A percentile compares a stretch with the other conserved stretches of the same genome.
Evolutionary conservation across 2,113 vertebrate genomes (phyloP).

Genomic region (Corvus moneduloides): DNA sequence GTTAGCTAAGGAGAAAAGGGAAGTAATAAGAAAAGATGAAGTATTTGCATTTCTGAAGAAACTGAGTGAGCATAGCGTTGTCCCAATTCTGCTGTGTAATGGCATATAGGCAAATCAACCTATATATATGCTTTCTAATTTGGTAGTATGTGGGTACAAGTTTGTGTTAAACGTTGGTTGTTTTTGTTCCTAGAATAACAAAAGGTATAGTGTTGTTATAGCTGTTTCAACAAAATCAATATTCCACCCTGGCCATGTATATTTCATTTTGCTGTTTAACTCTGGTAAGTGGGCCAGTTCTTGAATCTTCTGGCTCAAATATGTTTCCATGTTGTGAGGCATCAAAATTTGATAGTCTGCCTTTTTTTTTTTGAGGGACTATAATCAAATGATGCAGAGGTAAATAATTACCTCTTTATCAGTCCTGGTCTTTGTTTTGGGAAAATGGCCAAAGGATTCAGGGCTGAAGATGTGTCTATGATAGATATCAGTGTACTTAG

Average conservation of each 20-base stretch:
- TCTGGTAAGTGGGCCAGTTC: background rate
- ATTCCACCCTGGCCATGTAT: background rate
- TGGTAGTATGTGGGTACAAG: background rate
- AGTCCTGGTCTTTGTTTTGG: background rate
- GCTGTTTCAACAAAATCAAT: background rate
- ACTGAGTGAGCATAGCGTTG: background rate
- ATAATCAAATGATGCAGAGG: background rate
- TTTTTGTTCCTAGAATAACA: background rate
- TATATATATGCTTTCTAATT: background rate
- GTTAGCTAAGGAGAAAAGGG: background rate
- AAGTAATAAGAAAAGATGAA: background rate
- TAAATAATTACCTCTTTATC: background rate
- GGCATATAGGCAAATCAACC: background rate
- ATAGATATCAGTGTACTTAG: rapidly evolving
- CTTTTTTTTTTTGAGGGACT: background rate
- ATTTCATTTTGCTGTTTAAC: background rate
- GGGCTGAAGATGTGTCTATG: background rate
- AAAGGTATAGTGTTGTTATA: background rate
- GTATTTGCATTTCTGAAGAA: background rate
- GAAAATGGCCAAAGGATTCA: background rate
- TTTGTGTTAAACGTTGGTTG: background rate
- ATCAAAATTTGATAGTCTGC: background rate
- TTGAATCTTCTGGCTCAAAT: background rate
- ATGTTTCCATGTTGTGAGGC: background rate
- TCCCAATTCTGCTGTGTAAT: background rate